Evolutionary conservation across 1,140 invertebrate species (phyloP).

Genomic region (Pantala flavescens): DNA sequence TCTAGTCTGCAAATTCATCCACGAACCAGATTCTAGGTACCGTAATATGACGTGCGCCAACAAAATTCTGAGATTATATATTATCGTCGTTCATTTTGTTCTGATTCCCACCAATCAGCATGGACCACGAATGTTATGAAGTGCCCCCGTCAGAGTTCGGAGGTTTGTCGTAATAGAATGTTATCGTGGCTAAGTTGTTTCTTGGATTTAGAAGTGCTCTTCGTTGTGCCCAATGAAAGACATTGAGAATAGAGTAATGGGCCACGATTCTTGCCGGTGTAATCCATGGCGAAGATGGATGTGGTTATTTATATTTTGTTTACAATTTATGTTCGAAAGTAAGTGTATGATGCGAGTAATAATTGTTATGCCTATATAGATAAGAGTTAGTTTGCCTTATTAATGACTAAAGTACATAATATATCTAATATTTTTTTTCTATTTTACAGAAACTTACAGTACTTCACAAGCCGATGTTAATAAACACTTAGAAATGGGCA

Average conservation of each 20-base stretch:
- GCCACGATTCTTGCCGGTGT: neutral
- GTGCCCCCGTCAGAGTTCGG: neutral
- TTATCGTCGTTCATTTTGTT: neutral
- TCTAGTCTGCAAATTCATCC: too few relatives aligned
- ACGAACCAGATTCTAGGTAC: too few relatives aligned
- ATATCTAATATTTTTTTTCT: neutral
- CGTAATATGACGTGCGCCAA: too few relatives aligned
- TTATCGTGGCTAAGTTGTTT: neutral
- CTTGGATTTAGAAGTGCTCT: neutral
- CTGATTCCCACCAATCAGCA: conserved; percentile 11
- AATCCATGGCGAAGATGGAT: neutral
- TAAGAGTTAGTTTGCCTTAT: too few relatives aligned
- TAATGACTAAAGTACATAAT: too few relatives aligned
- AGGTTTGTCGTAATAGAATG: conserved; percentile 1
- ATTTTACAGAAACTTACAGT: neutral
- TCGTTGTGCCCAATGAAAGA: neutral
- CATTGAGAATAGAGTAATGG: neutral
- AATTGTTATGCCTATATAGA: too few relatives aligned
- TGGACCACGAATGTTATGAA: conserved; percentile 1
- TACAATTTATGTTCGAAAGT: neutral
- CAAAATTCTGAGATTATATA: neutral
- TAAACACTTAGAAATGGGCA: conserved; percentile 86
- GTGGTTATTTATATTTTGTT: neutral
- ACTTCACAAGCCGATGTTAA: conserved; percentile 55
- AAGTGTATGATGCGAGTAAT: neutral